Percentiles rank a stretch among this genome's conserved stretches.
phyloP scores from a whole-genome alignment of 2,888 invertebrate genomes.

The Caenorhabditis imperialis region DNA sequence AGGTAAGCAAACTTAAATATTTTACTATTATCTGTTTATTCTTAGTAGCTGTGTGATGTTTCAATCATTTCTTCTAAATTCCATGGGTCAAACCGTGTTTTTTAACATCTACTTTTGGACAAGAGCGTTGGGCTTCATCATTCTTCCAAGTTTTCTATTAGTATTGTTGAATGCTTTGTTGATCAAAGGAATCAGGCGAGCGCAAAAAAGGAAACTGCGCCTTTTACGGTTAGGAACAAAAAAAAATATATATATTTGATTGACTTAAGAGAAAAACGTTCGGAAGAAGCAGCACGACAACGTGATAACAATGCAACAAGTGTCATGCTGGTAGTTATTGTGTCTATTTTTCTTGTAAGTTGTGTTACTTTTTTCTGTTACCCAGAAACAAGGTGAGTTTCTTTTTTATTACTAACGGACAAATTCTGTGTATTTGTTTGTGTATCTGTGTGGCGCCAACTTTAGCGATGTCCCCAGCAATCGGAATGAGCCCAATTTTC shows the following conservation, averaged over 20 bases:
- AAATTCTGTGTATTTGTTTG: too few relatives aligned
- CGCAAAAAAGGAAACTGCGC: constrained; percentile 86
- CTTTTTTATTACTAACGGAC: too few relatives aligned
- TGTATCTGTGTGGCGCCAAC: too few relatives aligned
- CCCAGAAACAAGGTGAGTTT: too few relatives aligned
- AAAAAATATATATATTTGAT: neutral
- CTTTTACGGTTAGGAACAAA: constrained; percentile 82
- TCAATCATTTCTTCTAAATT: constrained; percentile 65
- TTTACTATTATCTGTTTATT: neutral
- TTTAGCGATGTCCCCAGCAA: too few relatives aligned
- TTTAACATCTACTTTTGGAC: constrained; percentile 85
- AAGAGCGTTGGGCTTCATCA: constrained; percentile 91
- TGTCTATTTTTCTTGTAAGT: constrained; percentile 79
- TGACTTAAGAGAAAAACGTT: constrained; percentile 73
- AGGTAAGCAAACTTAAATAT: constrained; percentile 35
- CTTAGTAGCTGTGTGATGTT: constrained; percentile 71
- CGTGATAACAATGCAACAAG: constrained; percentile 78
- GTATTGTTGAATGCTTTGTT: constrained; percentile 90
- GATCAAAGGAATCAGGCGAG: constrained; percentile 88
- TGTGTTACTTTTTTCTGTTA: too few relatives aligned
- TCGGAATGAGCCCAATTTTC: too few relatives aligned
- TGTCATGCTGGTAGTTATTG: constrained; percentile 80
- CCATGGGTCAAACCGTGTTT: constrained; percentile 83
- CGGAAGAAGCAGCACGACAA: constrained; percentile 75
- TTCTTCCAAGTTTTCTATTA: constrained; percentile 89